Evolutionary conservation across 2,113 vertebrate genomes (phyloP).

Genomic region (Chlamydotis undulata): DNA sequence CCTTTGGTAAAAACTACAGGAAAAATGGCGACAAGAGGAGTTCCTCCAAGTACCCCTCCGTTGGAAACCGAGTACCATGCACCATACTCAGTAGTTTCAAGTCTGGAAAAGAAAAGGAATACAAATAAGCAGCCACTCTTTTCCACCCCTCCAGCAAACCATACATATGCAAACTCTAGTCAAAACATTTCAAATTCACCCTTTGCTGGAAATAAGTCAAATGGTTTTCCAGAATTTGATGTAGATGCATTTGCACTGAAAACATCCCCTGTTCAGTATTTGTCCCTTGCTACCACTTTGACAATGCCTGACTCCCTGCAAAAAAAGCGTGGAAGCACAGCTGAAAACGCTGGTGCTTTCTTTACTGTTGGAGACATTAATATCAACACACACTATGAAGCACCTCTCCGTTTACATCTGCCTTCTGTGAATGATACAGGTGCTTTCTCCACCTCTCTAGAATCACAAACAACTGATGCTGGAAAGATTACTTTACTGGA

Average conservation of each 20-base stretch:
- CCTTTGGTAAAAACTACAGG: not conserved
- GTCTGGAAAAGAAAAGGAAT: slow-evolving; percentile 18
- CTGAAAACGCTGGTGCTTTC: not conserved
- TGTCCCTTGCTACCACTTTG: not conserved
- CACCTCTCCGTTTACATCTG: not conserved
- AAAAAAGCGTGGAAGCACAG: not conserved
- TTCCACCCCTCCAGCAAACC: not conserved
- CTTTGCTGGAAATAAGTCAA: not conserved
- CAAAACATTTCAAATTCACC: not conserved
- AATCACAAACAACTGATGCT: not conserved
- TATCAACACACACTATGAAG: not conserved
- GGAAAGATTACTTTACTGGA: not conserved
- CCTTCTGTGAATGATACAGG: not conserved
- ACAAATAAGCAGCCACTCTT: not conserved
- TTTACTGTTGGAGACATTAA: not conserved
- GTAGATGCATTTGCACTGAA: not conserved
- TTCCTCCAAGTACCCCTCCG: slow-evolving; percentile 9
- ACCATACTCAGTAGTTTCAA: not conserved
- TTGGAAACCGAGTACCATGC: not conserved
- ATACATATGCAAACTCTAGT: not conserved
- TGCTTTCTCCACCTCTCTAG: not conserved
- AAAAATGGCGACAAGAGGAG: not conserved
- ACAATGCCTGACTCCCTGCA: not conserved
- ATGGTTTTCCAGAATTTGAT: not conserved
- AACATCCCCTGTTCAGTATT: not conserved